Evolutionary conservation across 1,140 invertebrate species (phyloP).

Genomic region (Belonocnema kinseyi): DNA sequence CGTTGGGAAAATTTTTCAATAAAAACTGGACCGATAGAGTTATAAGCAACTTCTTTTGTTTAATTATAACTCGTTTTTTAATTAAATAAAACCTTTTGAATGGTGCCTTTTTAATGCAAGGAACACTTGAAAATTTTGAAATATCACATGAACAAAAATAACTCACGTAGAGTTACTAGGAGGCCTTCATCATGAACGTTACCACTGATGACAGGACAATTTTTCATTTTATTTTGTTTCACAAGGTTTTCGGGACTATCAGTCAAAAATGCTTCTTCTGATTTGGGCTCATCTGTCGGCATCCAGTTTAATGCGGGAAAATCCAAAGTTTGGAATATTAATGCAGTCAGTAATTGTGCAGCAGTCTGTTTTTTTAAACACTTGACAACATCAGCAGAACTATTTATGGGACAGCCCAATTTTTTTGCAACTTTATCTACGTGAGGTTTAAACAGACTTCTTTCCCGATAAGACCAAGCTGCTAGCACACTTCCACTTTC

Average conservation of each 20-base stretch:
- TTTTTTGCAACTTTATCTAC: neutral
- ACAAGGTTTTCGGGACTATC: neutral
- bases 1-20: too few relatives aligned
- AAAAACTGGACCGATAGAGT: too few relatives aligned
- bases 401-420: neutral
- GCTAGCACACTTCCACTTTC: neutral
- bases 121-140: too few relatives aligned
- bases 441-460: neutral
- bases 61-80: too few relatives aligned
- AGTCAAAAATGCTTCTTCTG: constrained; percentile 7
- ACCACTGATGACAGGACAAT: neutral
- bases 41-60: too few relatives aligned
- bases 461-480: neutral
- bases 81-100: too few relatives aligned
- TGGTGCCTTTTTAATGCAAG: too few relatives aligned
- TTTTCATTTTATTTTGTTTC: neutral
- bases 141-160: neutral
- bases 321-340: neutral
- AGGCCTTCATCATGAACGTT: neutral
- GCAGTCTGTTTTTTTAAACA: neutral
- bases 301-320: neutral
- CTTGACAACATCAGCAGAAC: neutral
- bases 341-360: neutral
- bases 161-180: neutral
- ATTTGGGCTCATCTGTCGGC: neutral